These are phyloP conservation scores for Tetramorium alpestre DNA, from an alignment of 1,140 invertebrate species.

Conservation along the genomic window DNA sequence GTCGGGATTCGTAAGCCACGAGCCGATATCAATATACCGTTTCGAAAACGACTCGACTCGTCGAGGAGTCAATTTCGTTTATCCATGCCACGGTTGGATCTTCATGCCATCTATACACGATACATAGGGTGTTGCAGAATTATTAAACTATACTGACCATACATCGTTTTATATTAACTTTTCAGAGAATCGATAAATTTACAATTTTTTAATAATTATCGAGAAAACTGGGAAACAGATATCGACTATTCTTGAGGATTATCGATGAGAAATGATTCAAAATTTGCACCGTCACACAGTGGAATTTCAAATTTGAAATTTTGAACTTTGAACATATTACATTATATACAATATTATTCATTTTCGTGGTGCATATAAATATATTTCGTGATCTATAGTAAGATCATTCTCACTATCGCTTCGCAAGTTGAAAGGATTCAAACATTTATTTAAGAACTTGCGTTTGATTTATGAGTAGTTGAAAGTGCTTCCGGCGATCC, in stretches of 20 bases:
- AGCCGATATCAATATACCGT: constrained; percentile 60
- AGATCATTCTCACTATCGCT: background rate
- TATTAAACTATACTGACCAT: background rate
- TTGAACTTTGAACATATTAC: background rate
- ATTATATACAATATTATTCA: background rate
- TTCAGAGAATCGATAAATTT: background rate
- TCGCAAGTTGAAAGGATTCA: background rate
- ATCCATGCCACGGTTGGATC: constrained; percentile 18
- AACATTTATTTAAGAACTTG: background rate
- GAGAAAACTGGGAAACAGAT: background rate
- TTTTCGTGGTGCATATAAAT: background rate
- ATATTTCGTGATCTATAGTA: background rate
- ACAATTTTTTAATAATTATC: background rate
- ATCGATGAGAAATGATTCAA: background rate
- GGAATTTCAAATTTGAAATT: background rate
- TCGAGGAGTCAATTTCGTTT: constrained; percentile 60
- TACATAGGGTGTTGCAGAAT: background rate
- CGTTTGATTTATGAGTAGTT: background rate
- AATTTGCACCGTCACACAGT: background rate
- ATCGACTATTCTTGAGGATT: background rate
- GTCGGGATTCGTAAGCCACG: constrained; percentile 49
- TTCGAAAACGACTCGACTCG: constrained; percentile 59
- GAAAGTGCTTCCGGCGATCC: background rate
- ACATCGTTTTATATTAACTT: background rate
- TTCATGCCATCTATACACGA: constrained; percentile 1